Base-by-base conservation (phyloP, 2,888 invertebrate species). In the Bembecia ichneumoniformis region DNA sequence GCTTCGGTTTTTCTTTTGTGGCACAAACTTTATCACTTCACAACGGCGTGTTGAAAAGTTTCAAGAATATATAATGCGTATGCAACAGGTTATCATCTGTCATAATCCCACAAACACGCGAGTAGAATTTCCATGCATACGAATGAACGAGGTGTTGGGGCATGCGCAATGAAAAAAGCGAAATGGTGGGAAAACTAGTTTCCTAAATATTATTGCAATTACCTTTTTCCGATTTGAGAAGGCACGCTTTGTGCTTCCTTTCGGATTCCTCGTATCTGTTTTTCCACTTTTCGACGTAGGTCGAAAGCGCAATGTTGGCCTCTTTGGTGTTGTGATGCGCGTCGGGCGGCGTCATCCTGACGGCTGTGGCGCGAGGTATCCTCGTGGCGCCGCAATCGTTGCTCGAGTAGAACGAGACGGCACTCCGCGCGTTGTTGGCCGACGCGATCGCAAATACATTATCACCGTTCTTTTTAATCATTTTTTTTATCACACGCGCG, bases 171-270 rank as follows among this genome's bases (percentile, higher is more conserved):
- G 51, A 35, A 43, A 50, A 56, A 49, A 53, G 50, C 54, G 61
- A 68, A 65, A 67, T 58, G 59, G 55, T 51, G 59, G 58, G 55
- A 64, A 67, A 68, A 66, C 53, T 58, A 56, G 62, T 46, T 63
- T 53, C 46, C 60, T 45, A 50, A 49, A 51, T 56, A 58, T 52
- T 3, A 14, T 46, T n/a, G 4, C 14, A 82, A 89, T 87, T 74
- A 93, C 93, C 90, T 88, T 91, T 91, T 84, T 93, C 93, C 54
- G 90, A 89, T 74, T 92, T 91, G 56, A 90, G 88, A 48, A 93
- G 86, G 60, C 92, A 76, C 47, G 88, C 72, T 74, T 92, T 93
- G 73, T 92, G 87, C 71, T 89, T 90, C 63, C 90, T 88, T 71
- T 93, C 93, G 4, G 90, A 88, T 45, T 93, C 93, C 63, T 93